A percentile compares a stretch with the other conserved stretches of the same genome.
phyloP scores from a whole-genome alignment of 2,113 vertebrate species.

The Kryptolebias marmoratus region DNA sequence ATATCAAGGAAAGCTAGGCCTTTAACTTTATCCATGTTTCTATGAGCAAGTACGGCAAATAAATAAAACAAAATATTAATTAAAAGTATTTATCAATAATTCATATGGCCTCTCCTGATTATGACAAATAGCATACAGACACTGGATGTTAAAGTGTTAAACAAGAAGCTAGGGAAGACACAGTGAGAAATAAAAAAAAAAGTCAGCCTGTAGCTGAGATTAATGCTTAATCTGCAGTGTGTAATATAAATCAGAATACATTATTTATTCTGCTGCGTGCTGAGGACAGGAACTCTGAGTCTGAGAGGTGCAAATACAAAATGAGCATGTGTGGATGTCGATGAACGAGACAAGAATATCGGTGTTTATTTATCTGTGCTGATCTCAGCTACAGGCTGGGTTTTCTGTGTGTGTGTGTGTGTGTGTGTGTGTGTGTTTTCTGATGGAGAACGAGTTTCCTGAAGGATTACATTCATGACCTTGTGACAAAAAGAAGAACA shows the following conservation, averaged over 20 bases:
- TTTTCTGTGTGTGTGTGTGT: background rate
- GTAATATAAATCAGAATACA: slow-evolving; percentile 42
- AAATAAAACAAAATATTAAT: too few relatives aligned
- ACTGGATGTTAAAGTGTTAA: slow-evolving; percentile 4
- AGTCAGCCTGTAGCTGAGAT: slow-evolving; percentile 41
- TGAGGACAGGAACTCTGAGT: slow-evolving; percentile 10
- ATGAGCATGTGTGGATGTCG: slow-evolving; percentile 1
- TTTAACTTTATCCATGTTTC: too few relatives aligned
- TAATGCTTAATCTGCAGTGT: slow-evolving; percentile 46
- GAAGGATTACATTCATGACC: background rate
- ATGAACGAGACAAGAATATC: background rate
- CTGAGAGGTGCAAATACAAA: slow-evolving; percentile 31
- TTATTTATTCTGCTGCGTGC: slow-evolving; percentile 52
- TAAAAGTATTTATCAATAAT: too few relatives aligned
- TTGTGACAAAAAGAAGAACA: background rate
- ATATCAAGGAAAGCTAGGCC: too few relatives aligned
- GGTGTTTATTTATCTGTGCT: background rate
- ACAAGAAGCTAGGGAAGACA: slow-evolving; percentile 12
- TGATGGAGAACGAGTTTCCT: background rate
- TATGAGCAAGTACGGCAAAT: too few relatives aligned
- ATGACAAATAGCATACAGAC: background rate
- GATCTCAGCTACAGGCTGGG: background rate
- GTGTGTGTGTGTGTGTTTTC: background rate
- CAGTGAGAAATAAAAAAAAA: background rate
- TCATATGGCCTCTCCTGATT: background rate